These are phyloP conservation scores for Dryas iulia DNA, from an alignment of 1,140 invertebrate species.

Conservation along the genomic window DNA sequence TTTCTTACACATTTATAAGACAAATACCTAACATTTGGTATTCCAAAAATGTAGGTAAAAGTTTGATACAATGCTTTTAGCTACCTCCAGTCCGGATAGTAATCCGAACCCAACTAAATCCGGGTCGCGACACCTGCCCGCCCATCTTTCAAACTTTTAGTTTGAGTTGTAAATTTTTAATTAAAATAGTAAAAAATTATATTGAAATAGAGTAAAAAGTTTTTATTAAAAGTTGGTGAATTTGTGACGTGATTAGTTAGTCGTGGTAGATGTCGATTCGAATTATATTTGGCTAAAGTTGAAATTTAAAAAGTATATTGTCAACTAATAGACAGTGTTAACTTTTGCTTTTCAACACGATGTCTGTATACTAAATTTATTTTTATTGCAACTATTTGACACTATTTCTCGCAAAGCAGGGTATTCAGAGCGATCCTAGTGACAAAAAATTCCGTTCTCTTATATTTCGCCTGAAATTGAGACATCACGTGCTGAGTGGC, in stretches of 20 bases:
- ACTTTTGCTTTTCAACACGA: too few relatives aligned
- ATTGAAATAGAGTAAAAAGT: background rate
- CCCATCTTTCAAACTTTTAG: background rate
- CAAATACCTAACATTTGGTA: background rate
- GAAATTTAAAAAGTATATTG: background rate
- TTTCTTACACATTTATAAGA: background rate
- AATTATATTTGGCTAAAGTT: too few relatives aligned
- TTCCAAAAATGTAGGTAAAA: background rate
- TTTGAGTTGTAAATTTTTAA: background rate
- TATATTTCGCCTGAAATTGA: too few relatives aligned
- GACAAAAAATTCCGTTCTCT: too few relatives aligned
- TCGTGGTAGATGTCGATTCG: background rate
- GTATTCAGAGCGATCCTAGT: too few relatives aligned
- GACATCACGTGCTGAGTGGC: too few relatives aligned
- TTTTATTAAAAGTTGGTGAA: background rate
- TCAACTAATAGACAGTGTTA: too few relatives aligned
- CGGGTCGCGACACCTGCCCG: background rate
- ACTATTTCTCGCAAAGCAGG: too few relatives aligned
- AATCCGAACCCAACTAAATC: background rate
- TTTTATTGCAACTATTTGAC: too few relatives aligned
- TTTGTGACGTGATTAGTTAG: background rate
- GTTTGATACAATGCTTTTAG: constrained; percentile 1
- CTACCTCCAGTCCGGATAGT: background rate
- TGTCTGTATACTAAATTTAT: too few relatives aligned
- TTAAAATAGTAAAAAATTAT: background rate